phyloP scores from a whole-genome alignment of 2,113 vertebrate genomes.

The Apodemus speciosus region DNA sequence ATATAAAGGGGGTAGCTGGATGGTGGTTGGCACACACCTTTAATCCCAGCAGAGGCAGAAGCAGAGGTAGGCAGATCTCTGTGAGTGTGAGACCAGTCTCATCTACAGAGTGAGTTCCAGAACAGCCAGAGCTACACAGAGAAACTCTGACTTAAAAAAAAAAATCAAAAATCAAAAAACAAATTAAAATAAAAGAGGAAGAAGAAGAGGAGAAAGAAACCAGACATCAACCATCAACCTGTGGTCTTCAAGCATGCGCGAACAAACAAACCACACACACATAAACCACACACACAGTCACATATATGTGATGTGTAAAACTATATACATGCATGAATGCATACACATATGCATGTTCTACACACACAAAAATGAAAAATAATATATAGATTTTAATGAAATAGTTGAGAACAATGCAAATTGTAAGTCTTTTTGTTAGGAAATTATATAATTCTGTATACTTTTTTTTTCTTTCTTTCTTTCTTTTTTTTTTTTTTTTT shows the following conservation, averaged over 20 bases:
- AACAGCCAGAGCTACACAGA: background rate
- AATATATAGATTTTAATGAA: background rate
- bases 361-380: background rate
- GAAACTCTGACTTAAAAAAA: background rate
- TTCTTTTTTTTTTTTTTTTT: background rate
- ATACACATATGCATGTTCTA: background rate
- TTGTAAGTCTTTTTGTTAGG: background rate
- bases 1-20: background rate
- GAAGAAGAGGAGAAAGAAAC: background rate
- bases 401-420: background rate
- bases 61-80: background rate
- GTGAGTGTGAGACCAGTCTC: background rate
- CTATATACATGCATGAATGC: background rate
- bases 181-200: background rate
- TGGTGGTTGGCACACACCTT: background rate
- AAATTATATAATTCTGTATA: background rate
- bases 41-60: background rate
- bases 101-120: background rate
- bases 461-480: too few relatives aligned
- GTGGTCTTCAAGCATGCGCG: background rate
- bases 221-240: background rate
- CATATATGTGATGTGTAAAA: background rate
- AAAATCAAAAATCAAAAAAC: background rate
- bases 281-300: background rate
- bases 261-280: background rate